Conservation (phyloP, 2,113 vertebrate species). For the Sakesphorus luctuosus region DNA sequence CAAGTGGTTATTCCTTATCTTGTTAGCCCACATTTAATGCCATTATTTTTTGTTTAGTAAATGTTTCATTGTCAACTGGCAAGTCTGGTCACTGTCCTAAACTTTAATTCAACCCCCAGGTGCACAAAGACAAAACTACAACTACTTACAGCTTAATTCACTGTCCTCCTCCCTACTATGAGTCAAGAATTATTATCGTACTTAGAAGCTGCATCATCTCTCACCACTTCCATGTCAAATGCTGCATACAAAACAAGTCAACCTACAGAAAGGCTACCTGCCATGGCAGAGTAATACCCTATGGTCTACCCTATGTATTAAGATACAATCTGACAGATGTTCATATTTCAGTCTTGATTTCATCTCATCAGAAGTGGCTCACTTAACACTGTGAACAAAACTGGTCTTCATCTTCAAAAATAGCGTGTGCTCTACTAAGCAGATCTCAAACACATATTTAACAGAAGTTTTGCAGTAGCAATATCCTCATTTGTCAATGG, state of each 20-base stretch:
- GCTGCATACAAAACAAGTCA: background rate
- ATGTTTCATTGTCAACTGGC: background rate
- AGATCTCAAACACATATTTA: background rate
- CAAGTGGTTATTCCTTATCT: conserved; percentile 15
- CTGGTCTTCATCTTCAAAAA: background rate
- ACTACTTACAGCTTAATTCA: conserved; percentile 6
- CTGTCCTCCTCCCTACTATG: background rate
- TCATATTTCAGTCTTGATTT: background rate
- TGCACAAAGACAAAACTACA: background rate
- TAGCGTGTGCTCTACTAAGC: rapidly evolving
- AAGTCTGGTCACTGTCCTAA: background rate
- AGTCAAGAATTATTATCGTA: background rate
- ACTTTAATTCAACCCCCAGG: background rate
- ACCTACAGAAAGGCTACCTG: background rate
- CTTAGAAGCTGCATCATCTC: background rate
- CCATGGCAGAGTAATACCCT: background rate
- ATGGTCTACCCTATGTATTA: background rate
- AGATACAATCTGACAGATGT: background rate
- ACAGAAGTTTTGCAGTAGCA: background rate
- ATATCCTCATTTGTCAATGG: background rate
- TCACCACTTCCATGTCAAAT: background rate
- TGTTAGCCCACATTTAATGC: background rate
- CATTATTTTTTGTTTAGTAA: background rate
- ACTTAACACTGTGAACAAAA: background rate
- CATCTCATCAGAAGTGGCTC: background rate